A percentile compares a stretch with the other conserved stretches of the same genome.
Conservation (phyloP, 2,888 invertebrate genomes). For the Ariolimax columbianus region DNA sequence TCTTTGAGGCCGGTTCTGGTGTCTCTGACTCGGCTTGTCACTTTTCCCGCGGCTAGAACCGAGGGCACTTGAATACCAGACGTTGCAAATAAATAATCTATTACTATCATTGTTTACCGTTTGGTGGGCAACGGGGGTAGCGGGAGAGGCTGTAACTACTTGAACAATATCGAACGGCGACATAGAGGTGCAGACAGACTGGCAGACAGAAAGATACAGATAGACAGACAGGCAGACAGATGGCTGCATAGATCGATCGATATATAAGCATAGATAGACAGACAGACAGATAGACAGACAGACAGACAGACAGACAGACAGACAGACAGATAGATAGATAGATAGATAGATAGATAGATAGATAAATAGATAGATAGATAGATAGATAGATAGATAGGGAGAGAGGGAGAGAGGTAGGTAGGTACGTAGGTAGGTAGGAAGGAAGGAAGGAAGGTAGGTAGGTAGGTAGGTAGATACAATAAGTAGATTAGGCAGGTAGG, state of each 20-base stretch:
- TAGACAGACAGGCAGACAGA: slow-evolving; percentile 24
- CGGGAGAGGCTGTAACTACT: not conserved
- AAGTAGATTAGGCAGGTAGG: no score
- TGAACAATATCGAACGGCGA: not conserved
- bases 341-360: slow-evolving; percentile 33
- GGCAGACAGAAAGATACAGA: slow-evolving; percentile 19
- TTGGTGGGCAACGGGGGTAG: not conserved
- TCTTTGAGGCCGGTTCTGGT: not conserved
- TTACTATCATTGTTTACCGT: slow-evolving; percentile 21
- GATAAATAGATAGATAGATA: slow-evolving; percentile 26
- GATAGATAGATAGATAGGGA: slow-evolving; percentile 21
- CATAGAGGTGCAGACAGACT: not conserved
- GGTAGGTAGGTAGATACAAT: slow-evolving; percentile 17
- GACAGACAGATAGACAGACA: slow-evolving; percentile 17
- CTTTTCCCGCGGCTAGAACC: not conserved
- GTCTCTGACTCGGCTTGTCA: not conserved
- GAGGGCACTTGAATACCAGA: slow-evolving; percentile 7
- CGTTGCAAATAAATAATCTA: slow-evolving; percentile 28
- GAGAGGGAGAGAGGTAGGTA: slow-evolving; percentile 13
- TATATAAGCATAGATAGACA: slow-evolving; percentile 13
- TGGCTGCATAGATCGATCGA: slow-evolving; percentile 22
- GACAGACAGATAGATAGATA: slow-evolving; percentile 30
- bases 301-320: slow-evolving; percentile 22
- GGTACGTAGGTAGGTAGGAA: slow-evolving; percentile 16
- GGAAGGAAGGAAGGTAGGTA: slow-evolving; percentile 16